A percentile compares a stretch with the other conserved stretches of the same genome.
Evolutionary conservation across 2,797 vertebrate species (phyloP).

Genomic region (Takifugu ocellatus): DNA sequence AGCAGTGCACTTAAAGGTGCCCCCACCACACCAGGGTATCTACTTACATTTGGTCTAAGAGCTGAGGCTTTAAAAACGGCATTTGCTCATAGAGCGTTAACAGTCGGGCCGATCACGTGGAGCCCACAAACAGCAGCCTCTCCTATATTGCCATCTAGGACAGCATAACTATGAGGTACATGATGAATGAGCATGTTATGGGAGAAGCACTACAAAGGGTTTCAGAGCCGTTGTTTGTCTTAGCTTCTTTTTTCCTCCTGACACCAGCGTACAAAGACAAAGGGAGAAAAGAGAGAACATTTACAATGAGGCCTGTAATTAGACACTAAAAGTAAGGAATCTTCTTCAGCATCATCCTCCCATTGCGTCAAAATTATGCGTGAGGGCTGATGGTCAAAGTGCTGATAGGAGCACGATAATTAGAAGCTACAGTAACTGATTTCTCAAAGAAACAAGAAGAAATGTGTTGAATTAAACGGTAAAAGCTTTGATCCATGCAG

Average conservation of each 20-base stretch:
- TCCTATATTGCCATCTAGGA: slow-evolving; percentile 33
- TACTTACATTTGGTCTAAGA: slow-evolving; percentile 18
- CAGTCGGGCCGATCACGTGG: slow-evolving; percentile 19
- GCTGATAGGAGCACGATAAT: not conserved
- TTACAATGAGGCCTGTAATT: slow-evolving; percentile 42
- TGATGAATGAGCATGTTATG: slow-evolving; percentile 50
- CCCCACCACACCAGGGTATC: not conserved
- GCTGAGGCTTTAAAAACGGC: slow-evolving; percentile 26
- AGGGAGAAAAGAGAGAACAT: slow-evolving; percentile 11
- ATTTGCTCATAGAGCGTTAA: slow-evolving; percentile 1
- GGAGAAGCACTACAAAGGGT: slow-evolving; percentile 23
- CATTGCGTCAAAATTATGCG: slow-evolving; percentile 19
- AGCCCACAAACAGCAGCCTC: slow-evolving; percentile 40
- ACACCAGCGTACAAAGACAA: slow-evolving; percentile 21
- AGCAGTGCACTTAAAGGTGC: too few species aligned
- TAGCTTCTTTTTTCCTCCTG: slow-evolving; percentile 25
- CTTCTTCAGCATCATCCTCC: slow-evolving; percentile 32
- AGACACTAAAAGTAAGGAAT: slow-evolving; percentile 36
- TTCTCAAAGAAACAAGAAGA: slow-evolving; percentile 8
- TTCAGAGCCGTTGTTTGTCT: slow-evolving; percentile 16
- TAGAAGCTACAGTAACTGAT: not conserved
- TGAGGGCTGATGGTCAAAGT: not conserved
- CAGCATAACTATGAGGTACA: slow-evolving; percentile 32
- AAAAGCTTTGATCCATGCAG: too few species aligned
- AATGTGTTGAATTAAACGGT: not conserved